These are phyloP conservation scores for Melanotaenia trifasciata DNA, from an alignment of 2,797 vertebrate genomes.

Conservation along the genomic window DNA sequence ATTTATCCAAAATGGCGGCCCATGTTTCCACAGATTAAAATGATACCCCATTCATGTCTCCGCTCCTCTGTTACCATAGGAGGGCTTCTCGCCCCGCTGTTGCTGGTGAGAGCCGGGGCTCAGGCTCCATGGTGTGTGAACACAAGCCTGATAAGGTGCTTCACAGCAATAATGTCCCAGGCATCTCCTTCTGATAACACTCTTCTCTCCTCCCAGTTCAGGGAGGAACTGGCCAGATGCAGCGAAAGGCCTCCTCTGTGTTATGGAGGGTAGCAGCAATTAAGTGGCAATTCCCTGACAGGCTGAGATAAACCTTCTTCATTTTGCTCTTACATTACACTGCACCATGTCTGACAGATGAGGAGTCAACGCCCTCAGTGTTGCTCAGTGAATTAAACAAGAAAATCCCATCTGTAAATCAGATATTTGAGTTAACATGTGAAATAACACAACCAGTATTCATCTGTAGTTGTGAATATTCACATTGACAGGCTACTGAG, in stretches of 20 bases:
- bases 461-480: background rate
- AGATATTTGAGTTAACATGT: conserved; percentile 1
- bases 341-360: background rate
- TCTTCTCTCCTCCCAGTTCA: conserved; percentile 32
- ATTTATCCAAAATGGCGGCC: conserved; percentile 40
- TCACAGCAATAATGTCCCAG: conserved; percentile 35
- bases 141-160: conserved; percentile 54
- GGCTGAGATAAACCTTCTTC: conserved; percentile 49
- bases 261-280: conserved; percentile 48
- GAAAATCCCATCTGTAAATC: conserved; percentile 12
- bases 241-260: conserved; percentile 20
- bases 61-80: conserved; percentile 20
- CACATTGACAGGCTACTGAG: conserved; percentile 13
- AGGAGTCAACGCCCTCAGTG: background rate
- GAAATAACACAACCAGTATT: conserved; percentile 3
- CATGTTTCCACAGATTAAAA: conserved; percentile 18
- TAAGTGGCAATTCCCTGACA: conserved; percentile 56
- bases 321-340: background rate
- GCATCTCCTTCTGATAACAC: conserved; percentile 62
- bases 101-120: conserved; percentile 37
- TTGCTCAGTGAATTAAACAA: conserved; percentile 12
- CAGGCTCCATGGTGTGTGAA: conserved; percentile 22
- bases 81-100: conserved; percentile 24
- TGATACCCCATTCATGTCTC: background rate
- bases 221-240: conserved; percentile 31